phyloP scores from a whole-genome alignment of 2,888 invertebrate species.

The Lapara coniferarum region DNA sequence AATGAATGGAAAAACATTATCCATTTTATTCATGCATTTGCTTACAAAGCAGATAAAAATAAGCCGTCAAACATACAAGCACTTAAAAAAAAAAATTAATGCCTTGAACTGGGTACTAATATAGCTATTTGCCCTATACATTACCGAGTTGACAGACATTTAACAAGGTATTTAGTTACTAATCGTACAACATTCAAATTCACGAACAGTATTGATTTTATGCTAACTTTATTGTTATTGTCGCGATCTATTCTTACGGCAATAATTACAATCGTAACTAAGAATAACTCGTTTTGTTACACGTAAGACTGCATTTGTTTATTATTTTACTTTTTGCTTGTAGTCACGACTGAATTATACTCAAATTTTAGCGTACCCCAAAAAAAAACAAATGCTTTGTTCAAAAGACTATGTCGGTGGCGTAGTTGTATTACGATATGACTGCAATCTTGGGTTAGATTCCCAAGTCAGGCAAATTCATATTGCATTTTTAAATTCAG shows the following conservation, averaged over 20 bases:
- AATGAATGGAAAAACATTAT: too few species aligned
- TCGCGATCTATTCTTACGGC: not conserved
- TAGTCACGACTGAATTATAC: constrained; percentile 12
- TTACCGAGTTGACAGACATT: constrained; percentile 1
- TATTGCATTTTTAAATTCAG: too few species aligned
- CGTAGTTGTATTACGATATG: too few species aligned
- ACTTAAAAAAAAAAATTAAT: not conserved
- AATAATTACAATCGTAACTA: not conserved
- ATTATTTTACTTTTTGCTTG: not conserved
- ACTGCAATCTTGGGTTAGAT: too few species aligned
- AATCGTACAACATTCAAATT: constrained; percentile 2
- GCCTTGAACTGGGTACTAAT: not conserved
- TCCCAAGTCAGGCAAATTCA: too few species aligned
- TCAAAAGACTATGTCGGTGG: too few species aligned
- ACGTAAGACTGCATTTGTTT: not conserved
- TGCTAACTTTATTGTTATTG: constrained; percentile 11
- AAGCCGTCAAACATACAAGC: not conserved
- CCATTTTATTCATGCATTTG: too few species aligned
- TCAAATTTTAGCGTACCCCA: not conserved
- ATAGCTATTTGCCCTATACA: not conserved
- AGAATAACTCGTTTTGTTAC: not conserved
- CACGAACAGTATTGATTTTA: not conserved
- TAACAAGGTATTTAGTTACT: not conserved
- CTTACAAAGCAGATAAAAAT: too few species aligned
- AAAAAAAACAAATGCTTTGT: constrained; percentile 9